Base-by-base conservation (phyloP, 2,888 invertebrate species). In the Protonemura montana region DNA sequence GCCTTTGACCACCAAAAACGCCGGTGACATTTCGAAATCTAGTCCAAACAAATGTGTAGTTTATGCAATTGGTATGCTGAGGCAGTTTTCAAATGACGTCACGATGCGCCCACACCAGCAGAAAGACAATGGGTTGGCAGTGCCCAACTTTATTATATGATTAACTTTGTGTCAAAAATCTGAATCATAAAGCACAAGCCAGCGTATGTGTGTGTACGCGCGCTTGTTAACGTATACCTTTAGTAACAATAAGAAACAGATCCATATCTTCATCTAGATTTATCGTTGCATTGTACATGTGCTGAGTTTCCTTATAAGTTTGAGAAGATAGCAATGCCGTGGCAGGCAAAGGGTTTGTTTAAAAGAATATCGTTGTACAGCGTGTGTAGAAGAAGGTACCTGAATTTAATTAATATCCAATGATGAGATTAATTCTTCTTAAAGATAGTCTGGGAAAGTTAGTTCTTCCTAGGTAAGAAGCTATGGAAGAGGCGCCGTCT, bases 151-250 rank as follows among this genome's bases (percentile, higher is more conserved):
- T 59, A 59, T 59, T 10, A 59, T 59, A 59, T 59, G 59, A 59
- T 59, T 59, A 59, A 59, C 59, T 59, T 59, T 59, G 59, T 59
- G 59, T 59, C 59, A 59, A 59, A 59, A 59, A 59, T 59, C 59
- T 59, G 59, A 59, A 59, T 59, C 59, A 59, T 59, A 59, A 59
- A 59, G 59, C 59, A 59, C 59, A 16, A 59, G 59, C 59, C 59
- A 3, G 59, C 21, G 13, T 13, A 21, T 59, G 21, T 59, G 59
- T 35, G 35, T 6, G 35, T 35, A 10, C 35, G 35, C 10, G 35
- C 10, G 35, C 35, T 35, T 35, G 59, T 59, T 59, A 59, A 16
- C 59, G 21, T 59, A 21, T 16, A 21, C 59, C 13, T 10, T 1
- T 2, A 7, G 59, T 59, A 59, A 59, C 59, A 59, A 59, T 59